Evolutionary conservation across 2,113 vertebrate species (phyloP).

Genomic region (Catharus bicknelli): DNA sequence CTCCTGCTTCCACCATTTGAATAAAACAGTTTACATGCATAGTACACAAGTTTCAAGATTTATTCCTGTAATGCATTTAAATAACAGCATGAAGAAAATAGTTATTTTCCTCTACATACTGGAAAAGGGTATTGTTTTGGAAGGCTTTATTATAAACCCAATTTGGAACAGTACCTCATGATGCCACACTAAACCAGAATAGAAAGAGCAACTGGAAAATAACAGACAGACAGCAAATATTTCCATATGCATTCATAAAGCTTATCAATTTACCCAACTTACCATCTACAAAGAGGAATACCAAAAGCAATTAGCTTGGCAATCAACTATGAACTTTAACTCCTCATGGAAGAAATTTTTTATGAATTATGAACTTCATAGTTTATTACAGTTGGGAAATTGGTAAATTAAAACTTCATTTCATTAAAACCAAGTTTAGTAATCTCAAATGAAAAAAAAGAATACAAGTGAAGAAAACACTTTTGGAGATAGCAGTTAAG

Average conservation of each 20-base stretch:
- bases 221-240: neutral
- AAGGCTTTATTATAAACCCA: neutral
- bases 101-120: neutral
- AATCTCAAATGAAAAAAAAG: neutral
- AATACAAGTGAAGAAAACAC: neutral
- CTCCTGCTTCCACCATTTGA: neutral
- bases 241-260: neutral
- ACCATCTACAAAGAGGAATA: neutral
- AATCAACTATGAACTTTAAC: neutral
- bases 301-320: neutral
- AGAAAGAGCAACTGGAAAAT: neutral
- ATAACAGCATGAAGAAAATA: neutral
- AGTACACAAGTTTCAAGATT: neutral
- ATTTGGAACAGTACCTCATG: neutral
- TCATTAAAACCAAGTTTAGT: neutral
- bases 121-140: accelerated
- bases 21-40: neutral
- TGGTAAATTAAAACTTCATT: neutral
- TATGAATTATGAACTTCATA: neutral
- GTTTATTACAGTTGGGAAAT: neutral
- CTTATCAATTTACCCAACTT: neutral
- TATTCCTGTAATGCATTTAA: neutral
- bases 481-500: neutral
- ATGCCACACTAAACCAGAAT: neutral
- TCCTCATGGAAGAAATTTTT: neutral